These are phyloP conservation scores for Watsonalla cultraria DNA, from an alignment of 2,888 invertebrate genomes.

Conservation along the genomic window DNA sequence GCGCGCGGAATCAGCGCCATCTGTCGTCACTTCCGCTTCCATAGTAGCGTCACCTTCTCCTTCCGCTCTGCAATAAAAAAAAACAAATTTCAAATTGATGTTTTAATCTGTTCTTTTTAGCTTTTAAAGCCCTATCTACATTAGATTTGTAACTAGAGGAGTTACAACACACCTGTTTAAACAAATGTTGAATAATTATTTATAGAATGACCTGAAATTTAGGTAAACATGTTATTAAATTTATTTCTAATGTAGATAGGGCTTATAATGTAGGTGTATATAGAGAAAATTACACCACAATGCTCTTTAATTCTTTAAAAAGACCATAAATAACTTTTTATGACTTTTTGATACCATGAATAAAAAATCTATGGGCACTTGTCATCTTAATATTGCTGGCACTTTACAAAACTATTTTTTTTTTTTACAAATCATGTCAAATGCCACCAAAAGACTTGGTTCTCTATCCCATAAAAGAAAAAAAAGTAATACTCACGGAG, in stretches of 20 bases:
- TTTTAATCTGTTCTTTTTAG: background rate
- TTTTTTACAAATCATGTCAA: background rate
- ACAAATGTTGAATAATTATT: background rate
- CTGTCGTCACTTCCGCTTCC: conserved; percentile 54
- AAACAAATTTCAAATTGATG: background rate
- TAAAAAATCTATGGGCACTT: too few relatives aligned
- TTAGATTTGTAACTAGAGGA: background rate
- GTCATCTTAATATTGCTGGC: too few relatives aligned
- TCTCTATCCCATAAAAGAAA: background rate
- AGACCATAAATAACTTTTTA: conserved; percentile 24
- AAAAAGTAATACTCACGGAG: conserved; percentile 27
- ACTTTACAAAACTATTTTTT: too few relatives aligned
- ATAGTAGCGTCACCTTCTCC: conserved; percentile 43
- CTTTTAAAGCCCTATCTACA: background rate
- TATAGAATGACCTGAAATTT: background rate
- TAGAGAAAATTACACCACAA: background rate
- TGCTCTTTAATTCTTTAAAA: background rate
- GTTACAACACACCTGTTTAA: conserved; percentile 6
- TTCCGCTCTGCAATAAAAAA: conserved; percentile 30
- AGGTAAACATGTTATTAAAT: background rate
- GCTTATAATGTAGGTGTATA: background rate
- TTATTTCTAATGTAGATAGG: background rate
- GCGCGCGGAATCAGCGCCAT: conserved; percentile 65
- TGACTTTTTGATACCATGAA: background rate
- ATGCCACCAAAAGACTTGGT: too few relatives aligned